Evolutionary conservation across 2,888 invertebrate species (phyloP).

Genomic region (Zygaena filipendulae): DNA sequence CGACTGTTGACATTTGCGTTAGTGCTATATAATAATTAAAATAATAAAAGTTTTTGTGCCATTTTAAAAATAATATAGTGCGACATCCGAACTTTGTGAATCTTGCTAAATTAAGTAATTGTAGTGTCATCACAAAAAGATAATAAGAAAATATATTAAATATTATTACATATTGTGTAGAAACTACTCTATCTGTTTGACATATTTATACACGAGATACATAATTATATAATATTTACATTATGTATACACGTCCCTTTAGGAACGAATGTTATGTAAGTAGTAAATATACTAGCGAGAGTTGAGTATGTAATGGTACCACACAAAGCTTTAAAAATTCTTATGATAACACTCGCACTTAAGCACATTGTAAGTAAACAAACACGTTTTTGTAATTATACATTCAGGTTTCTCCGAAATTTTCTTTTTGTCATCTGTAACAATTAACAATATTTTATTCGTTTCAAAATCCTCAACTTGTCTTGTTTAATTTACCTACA

Average conservation of each 20-base stretch:
- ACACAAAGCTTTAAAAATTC: constrained; percentile 69
- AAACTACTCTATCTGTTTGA: constrained; percentile 59
- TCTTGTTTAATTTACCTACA: no score
- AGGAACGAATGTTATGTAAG: constrained; percentile 65
- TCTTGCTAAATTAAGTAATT: constrained; percentile 57
- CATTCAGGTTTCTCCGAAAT: no score
- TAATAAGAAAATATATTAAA: constrained; percentile 29
- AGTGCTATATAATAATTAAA: no score
- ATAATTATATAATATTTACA: constrained; percentile 64
- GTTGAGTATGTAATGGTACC: constrained; percentile 58
- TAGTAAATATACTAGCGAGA: constrained; percentile 62
- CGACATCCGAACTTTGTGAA: constrained; percentile 69
- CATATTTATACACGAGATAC: constrained; percentile 64
- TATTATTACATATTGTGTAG: constrained; percentile 47
- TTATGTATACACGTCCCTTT: constrained; percentile 69
- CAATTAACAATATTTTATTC: no score
- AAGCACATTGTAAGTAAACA: constrained; percentile 49
- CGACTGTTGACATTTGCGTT: constrained; percentile 64
- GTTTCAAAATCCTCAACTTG: no score
- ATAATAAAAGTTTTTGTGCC: constrained; percentile 68
- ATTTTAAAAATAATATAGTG: constrained; percentile 64
- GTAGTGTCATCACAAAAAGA: constrained; percentile 63
- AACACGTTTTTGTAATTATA: constrained; percentile 40
- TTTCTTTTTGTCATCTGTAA: no score
- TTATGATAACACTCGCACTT: constrained; percentile 68